Evolutionary conservation across 2,113 vertebrate genomes (phyloP).

Genomic region (Panthera leo): DNA sequence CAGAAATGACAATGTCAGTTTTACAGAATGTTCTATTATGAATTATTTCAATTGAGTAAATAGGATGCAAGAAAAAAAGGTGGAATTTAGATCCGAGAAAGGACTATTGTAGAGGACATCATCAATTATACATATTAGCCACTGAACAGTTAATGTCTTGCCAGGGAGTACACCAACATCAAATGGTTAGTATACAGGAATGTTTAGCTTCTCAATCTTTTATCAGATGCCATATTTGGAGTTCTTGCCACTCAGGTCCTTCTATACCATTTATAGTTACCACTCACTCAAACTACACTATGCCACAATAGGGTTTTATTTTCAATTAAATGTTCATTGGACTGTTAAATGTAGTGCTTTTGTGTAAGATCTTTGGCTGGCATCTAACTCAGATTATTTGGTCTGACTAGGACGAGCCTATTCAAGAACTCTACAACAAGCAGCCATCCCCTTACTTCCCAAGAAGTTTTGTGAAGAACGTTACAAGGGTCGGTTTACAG

Average conservation of each 20-base stretch:
- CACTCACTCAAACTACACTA: neutral
- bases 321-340: neutral
- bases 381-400: neutral
- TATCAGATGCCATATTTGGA: neutral
- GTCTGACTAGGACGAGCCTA: conserved; percentile 91
- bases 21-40: neutral
- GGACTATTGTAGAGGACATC: neutral
- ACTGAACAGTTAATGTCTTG: neutral
- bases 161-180: neutral
- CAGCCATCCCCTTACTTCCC: conserved; percentile 91
- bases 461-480: conserved; percentile 92
- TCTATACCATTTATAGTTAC: neutral
- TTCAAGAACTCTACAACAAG: conserved; percentile 97
- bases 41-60: neutral
- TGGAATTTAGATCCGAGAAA: neutral
- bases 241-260: neutral
- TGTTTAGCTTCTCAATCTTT: neutral
- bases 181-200: neutral
- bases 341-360: neutral
- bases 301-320: neutral
- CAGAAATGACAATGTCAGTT: neutral
- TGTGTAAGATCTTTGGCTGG: neutral
- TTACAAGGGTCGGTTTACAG: conserved; percentile 92
- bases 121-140: neutral
- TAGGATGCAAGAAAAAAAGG: neutral